These are phyloP conservation scores for Bos javanicus DNA, from an alignment of 2,113 vertebrate species.

Conservation along the genomic window DNA sequence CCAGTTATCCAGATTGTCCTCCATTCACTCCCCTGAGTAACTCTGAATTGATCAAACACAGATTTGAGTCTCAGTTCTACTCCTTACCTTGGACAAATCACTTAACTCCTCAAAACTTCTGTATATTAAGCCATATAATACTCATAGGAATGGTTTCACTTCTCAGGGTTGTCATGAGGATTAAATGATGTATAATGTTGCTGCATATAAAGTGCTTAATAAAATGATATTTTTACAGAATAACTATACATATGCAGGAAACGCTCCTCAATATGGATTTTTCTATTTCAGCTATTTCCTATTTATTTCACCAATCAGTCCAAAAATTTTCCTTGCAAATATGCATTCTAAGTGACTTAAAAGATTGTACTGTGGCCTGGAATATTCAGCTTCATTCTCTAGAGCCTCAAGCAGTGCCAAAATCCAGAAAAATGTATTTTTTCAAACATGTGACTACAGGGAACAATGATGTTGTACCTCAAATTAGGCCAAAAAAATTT, in stretches of 20 bases:
- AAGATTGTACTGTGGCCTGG: not conserved
- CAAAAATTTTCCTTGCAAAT: not conserved
- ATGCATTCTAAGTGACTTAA: not conserved
- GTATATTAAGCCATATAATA: not conserved
- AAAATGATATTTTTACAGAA: not conserved
- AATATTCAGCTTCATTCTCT: not conserved
- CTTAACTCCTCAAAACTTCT: not conserved
- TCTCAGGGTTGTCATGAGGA: not conserved
- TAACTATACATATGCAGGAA: not conserved
- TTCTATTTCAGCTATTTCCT: not conserved
- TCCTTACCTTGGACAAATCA: not conserved
- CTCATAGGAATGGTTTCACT: not conserved
- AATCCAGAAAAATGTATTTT: slow-evolving; percentile 27
- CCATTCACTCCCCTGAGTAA: not conserved
- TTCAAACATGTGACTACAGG: not conserved
- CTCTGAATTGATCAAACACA: not conserved
- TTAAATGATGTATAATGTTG: not conserved
- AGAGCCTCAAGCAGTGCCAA: not conserved
- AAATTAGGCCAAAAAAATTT: slow-evolving; percentile 68
- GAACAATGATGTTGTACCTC: slow-evolving; percentile 59
- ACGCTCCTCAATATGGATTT: not conserved
- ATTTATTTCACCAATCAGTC: not conserved
- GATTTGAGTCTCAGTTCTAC: not conserved
- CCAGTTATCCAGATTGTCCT: not conserved
- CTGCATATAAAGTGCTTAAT: not conserved